Conservation (phyloP, 2,888 invertebrate species). For the Euzetes globulus region DNA sequence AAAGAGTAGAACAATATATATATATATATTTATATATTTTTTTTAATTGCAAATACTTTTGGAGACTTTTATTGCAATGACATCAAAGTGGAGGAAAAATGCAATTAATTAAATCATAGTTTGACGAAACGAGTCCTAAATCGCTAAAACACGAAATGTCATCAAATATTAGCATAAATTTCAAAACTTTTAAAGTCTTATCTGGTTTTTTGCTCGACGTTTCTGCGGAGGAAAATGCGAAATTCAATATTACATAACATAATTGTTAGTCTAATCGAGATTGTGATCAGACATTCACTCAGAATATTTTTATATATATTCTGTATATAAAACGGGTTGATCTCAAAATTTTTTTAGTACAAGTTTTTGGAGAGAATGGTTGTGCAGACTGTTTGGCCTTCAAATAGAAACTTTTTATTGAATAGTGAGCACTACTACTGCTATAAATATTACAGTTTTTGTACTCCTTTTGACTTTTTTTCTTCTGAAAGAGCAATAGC, state of each 20-base stretch:
- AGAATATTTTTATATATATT: background rate
- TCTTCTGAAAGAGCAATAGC: conserved; percentile 25
- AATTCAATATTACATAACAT: background rate
- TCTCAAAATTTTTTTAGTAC: background rate
- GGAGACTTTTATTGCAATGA: too few species aligned
- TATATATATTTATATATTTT: too few species aligned
- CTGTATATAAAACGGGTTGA: background rate
- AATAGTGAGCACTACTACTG: background rate
- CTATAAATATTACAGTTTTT: background rate
- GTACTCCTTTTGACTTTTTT: conserved; percentile 6
- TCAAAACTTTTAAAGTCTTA: background rate
- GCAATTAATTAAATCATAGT: too few species aligned
- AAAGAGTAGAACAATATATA: too few species aligned
- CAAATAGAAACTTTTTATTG: conserved; percentile 1
- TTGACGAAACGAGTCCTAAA: background rate
- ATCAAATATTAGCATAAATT: background rate
- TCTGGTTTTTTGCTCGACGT: background rate
- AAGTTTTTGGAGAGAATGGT: background rate
- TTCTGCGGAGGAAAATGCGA: background rate
- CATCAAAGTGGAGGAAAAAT: too few species aligned
- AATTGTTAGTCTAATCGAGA: background rate
- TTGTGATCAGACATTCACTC: background rate
- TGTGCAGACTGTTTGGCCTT: conserved; percentile 14
- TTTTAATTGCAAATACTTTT: too few species aligned
- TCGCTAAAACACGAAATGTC: background rate